phyloP scores from a whole-genome alignment of 1,140 invertebrate species.

The Ptiloglossa arizonensis region DNA sequence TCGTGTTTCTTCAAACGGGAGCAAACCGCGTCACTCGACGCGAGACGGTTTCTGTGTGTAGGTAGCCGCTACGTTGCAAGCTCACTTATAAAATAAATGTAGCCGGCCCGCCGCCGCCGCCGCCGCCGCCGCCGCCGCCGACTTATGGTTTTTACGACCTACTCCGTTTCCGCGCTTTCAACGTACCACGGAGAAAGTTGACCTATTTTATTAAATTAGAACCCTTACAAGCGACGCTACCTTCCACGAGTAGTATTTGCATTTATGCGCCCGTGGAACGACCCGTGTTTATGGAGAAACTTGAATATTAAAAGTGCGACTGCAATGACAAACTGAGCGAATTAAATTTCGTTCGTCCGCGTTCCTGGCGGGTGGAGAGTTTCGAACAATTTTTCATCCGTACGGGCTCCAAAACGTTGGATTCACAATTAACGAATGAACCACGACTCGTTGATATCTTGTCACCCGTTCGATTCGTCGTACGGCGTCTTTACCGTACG shows the following conservation, averaged over 20 bases:
- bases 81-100: constrained; percentile 45
- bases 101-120: too few species aligned
- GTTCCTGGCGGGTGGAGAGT: too few species aligned
- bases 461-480: too few species aligned
- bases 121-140: too few species aligned
- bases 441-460: too few species aligned
- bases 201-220: constrained; percentile 12
- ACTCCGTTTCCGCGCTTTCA: background rate
- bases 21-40: background rate
- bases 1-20: background rate
- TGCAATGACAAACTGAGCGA: background rate
- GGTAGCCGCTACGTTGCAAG: constrained; percentile 41
- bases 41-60: constrained; percentile 44
- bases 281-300: background rate
- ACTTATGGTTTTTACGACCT: constrained; percentile 29
- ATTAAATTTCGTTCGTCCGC: too few species aligned
- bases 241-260: background rate
- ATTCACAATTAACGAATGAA: too few species aligned
- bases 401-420: too few species aligned
- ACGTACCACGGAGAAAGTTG: background rate
- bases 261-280: background rate
- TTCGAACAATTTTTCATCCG: too few species aligned
- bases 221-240: background rate
- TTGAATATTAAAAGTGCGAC: background rate
- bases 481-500: too few species aligned